These are phyloP conservation scores for Drosophila erecta DNA, from an alignment of 1,140 invertebrate genomes.

Conservation along the genomic window DNA sequence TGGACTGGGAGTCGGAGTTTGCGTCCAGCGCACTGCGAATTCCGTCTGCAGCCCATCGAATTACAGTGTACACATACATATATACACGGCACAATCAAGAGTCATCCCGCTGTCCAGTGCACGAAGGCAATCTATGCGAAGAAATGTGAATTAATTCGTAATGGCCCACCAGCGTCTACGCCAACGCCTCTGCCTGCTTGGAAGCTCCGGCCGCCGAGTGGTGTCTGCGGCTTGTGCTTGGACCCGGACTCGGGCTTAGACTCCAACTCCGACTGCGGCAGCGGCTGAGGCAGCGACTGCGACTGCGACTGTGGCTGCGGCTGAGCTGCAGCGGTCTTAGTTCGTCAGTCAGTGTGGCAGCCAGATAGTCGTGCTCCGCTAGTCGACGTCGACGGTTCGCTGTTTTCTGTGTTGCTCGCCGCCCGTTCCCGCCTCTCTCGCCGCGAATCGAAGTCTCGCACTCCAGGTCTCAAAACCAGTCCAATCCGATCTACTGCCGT, in stretches of 20 bases:
- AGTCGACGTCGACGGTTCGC: constrained; percentile 68
- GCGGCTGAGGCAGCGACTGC: constrained; percentile 12
- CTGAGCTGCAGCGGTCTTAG: constrained; percentile 50
- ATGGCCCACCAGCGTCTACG: constrained; percentile 24
- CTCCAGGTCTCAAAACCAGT: background rate
- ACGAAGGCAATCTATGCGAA: constrained; percentile 40
- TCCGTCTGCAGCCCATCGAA: constrained; percentile 12
- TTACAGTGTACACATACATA: too few relatives aligned
- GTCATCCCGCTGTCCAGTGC: constrained; percentile 8
- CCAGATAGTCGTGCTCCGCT: constrained; percentile 78
- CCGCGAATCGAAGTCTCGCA: background rate
- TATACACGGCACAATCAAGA: background rate
- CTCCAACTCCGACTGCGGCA: constrained; percentile 11
- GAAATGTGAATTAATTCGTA: constrained; percentile 72
- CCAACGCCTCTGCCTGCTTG: constrained; percentile 20
- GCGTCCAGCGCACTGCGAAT: constrained; percentile 30
- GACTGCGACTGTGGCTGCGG: constrained; percentile 14
- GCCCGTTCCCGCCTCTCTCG: constrained; percentile 3
- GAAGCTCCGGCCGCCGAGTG: constrained; percentile 24
- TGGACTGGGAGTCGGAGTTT: background rate
- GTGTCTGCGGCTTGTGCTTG: constrained; percentile 5
- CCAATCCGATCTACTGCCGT: background rate
- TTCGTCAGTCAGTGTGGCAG: constrained; percentile 65
- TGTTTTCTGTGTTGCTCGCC: constrained; percentile 25
- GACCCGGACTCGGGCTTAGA: background rate